phyloP scores from a whole-genome alignment of 2,113 vertebrate species.

The Ifrita kowaldi region DNA sequence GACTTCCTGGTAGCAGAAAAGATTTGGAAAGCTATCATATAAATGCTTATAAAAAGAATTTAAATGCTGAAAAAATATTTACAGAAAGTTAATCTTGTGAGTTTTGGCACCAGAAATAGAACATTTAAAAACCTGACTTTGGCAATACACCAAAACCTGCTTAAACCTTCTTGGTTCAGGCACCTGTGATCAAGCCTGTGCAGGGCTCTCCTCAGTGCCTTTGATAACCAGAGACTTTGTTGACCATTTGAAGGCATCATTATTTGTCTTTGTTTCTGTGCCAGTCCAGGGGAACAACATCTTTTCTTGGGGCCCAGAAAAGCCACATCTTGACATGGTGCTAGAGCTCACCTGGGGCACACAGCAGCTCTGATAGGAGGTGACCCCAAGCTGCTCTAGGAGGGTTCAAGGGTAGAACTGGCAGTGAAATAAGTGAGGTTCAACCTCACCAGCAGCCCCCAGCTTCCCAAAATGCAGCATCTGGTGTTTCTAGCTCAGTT shows the following conservation, averaged over 20 bases:
- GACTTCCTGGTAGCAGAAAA: neutral
- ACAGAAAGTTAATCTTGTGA: neutral
- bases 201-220: neutral
- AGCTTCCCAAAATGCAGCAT: neutral
- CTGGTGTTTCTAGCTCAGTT: neutral
- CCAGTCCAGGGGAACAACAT: neutral
- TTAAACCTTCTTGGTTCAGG: neutral
- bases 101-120: neutral
- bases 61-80: neutral
- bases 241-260: neutral
- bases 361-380: neutral
- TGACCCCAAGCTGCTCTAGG: neutral
- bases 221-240: neutral
- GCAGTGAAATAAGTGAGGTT: neutral
- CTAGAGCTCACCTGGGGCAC: neutral
- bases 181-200: neutral
- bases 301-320: neutral
- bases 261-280: neutral
- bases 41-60: neutral
- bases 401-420: neutral
- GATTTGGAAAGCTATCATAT: neutral
- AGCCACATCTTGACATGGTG: neutral
- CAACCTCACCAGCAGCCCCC: neutral
- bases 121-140: neutral
- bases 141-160: neutral